A percentile compares a stretch with the other conserved stretches of the same genome.
Conservation (phyloP, 1,140 invertebrate genomes). For the Myzus persicae region DNA sequence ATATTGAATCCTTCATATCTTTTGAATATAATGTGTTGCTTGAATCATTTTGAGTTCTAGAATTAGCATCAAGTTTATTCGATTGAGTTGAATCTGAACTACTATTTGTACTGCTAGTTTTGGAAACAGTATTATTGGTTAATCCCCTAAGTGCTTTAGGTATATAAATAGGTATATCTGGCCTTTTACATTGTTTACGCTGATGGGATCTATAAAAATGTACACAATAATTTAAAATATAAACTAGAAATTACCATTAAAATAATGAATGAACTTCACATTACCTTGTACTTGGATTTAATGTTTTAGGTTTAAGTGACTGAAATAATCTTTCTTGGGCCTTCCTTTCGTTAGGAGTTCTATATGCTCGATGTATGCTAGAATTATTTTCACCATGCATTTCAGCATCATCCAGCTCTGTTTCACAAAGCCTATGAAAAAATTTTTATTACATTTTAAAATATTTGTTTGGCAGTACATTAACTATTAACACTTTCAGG, state of each 20-base stretch:
- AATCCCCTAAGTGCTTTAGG: constrained; percentile 69
- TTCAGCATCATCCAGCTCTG: not conserved
- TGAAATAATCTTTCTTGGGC: constrained; percentile 37
- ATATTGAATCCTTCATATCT: not conserved
- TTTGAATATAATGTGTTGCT: not conserved
- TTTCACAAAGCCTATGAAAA: not conserved
- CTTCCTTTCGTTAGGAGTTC: constrained; percentile 45
- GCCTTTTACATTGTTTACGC: constrained; percentile 66
- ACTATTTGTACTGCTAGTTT: not conserved
- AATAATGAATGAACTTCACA: not conserved
- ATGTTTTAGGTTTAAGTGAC: constrained; percentile 17
- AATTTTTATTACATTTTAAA: not conserved
- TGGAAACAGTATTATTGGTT: not conserved
- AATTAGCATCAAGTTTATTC: not conserved
- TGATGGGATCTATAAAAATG: constrained; percentile 4
- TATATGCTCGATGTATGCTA: constrained; percentile 11
- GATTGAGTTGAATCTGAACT: not conserved
- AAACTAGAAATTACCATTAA: not conserved
- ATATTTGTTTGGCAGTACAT: not conserved
- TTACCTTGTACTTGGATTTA: constrained; percentile 26
- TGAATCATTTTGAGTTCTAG: not conserved
- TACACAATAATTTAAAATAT: constrained; percentile 20
- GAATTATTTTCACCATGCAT: not conserved
- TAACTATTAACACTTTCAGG: not conserved
- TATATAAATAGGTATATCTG: constrained; percentile 80